A percentile compares a stretch with the other conserved stretches of the same genome.
These are phyloP conservation scores for Serripes groenlandicus DNA, from an alignment of 2,888 invertebrate species.

Conservation along the genomic window DNA sequence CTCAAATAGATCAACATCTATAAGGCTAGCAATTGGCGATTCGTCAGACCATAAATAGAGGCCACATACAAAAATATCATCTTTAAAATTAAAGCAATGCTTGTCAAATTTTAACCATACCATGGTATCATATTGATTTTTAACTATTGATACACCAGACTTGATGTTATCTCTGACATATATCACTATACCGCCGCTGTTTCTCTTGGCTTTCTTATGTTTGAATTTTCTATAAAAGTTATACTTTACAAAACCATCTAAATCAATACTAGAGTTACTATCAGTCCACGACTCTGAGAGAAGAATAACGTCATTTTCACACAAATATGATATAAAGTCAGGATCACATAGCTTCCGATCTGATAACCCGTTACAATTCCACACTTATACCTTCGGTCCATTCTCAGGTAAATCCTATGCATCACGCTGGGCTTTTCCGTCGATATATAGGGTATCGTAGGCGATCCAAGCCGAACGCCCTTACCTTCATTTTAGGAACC, in stretches of 20 bases:
- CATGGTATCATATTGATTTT: background rate
- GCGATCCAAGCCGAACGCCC: background rate
- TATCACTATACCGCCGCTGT: background rate
- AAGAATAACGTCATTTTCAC: background rate
- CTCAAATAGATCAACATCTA: slow-evolving; percentile 34
- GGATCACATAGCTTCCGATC: background rate
- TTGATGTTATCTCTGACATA: background rate
- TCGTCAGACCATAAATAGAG: background rate
- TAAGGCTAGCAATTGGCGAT: slow-evolving; percentile 20
- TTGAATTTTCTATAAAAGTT: background rate
- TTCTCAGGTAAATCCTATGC: background rate
- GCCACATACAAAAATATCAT: background rate
- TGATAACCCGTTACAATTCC: slow-evolving; percentile 21
- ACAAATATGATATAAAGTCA: background rate
- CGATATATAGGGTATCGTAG: slow-evolving; percentile 24
- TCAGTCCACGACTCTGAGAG: slow-evolving; percentile 2
- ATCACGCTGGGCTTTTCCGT: slow-evolving; percentile 4
- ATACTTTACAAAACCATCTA: background rate
- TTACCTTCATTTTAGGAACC: slow-evolving; percentile 37
- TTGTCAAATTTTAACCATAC: slow-evolving; percentile 10
- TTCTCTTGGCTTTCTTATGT: slow-evolving; percentile 1
- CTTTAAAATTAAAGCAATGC: background rate
- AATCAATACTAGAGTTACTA: background rate
- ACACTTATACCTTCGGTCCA: background rate
- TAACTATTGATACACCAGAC: background rate